phyloP scores from a whole-genome alignment of 2,888 invertebrate species.

The Mythimna pallens region DNA sequence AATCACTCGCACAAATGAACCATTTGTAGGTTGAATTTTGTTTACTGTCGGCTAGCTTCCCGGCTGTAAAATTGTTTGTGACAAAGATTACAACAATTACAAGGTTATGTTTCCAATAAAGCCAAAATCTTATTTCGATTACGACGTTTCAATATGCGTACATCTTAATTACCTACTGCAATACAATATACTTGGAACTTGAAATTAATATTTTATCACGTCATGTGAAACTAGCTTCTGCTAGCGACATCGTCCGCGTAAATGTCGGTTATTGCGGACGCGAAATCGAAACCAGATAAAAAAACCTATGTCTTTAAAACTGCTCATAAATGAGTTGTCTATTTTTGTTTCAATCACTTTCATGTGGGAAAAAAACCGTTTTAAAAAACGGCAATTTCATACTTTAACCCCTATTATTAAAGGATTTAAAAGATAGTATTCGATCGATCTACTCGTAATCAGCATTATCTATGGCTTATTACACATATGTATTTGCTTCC shows the following conservation, averaged over 20 bases:
- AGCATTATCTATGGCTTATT: constrained; percentile 46
- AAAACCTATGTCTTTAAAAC: no score
- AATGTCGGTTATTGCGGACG: no score
- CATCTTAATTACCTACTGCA: background rate
- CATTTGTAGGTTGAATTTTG: background rate
- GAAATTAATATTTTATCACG: background rate
- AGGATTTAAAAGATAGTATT: constrained; percentile 16
- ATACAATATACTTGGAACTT: constrained; percentile 4
- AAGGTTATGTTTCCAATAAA: background rate
- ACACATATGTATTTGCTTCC: constrained; percentile 9
- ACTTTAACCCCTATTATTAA: no score
- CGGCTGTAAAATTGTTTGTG: background rate
- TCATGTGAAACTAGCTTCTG: background rate
- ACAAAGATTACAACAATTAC: background rate
- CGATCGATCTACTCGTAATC: constrained; percentile 20
- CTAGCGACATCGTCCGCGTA: no score
- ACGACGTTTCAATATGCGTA: background rate
- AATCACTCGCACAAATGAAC: background rate
- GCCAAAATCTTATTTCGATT: background rate
- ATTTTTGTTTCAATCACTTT: no score
- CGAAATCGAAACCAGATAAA: no score
- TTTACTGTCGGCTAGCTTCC: background rate
- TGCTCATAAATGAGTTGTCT: no score
- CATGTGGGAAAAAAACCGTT: no score
- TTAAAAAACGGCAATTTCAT: no score